Conservation (phyloP, 2,113 vertebrate genomes). For the Callocephalon fimbriatum region DNA sequence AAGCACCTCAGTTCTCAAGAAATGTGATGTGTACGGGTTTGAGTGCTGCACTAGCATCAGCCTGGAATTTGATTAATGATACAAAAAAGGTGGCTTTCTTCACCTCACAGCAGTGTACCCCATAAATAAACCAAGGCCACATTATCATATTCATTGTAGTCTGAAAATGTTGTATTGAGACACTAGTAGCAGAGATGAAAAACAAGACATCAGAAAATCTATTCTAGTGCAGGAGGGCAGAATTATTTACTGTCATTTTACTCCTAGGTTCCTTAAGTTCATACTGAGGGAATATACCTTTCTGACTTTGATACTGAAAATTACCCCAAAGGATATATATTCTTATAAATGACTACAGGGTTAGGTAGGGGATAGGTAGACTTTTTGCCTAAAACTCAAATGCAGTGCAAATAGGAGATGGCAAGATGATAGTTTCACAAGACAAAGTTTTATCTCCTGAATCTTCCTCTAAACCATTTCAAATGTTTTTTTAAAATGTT, state of each 20-base stretch:
- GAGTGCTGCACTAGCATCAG: not conserved
- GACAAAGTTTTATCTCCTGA: not conserved
- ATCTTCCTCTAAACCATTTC: not conserved
- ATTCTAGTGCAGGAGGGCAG: constrained; percentile 5
- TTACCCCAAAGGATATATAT: not conserved
- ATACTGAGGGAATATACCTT: constrained; percentile 28
- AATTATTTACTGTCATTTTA: constrained; percentile 55
- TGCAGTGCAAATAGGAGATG: not conserved
- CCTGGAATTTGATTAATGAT: constrained; percentile 34
- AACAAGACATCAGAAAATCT: constrained; percentile 63
- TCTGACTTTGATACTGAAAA: constrained; percentile 24
- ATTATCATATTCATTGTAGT: constrained; percentile 66
- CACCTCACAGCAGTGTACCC: not conserved
- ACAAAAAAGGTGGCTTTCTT: not conserved
- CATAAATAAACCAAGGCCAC: constrained; percentile 55
- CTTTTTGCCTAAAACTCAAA: not conserved
- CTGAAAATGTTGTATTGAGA: constrained; percentile 50
- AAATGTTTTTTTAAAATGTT: not conserved
- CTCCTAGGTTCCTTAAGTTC: constrained; percentile 38
- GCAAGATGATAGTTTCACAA: not conserved
- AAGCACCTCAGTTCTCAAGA: not conserved
- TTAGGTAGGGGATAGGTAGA: not conserved
- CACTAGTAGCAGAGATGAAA: constrained; percentile 28
- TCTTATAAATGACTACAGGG: not conserved
- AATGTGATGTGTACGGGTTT: not conserved